Conservation (phyloP, 2,113 vertebrate genomes). For the Forbesichthys papilliferus region DNA sequence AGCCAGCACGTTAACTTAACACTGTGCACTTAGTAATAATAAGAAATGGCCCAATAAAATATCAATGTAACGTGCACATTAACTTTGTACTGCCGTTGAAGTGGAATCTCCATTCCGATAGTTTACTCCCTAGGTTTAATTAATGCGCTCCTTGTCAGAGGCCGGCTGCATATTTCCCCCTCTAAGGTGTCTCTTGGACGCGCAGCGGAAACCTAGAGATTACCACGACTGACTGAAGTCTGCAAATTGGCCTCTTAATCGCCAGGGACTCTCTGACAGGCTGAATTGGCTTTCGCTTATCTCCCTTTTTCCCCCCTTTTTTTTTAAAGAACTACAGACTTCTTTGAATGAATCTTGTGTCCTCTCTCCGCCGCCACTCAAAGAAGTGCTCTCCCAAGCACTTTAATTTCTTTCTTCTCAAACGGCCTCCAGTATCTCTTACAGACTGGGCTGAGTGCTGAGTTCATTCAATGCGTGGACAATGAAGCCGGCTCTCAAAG, state of each 20-base stretch:
- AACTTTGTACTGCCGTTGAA: too few species aligned
- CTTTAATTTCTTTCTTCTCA: constrained; percentile 38
- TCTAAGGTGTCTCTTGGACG: constrained; percentile 1
- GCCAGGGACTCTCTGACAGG: constrained; percentile 27
- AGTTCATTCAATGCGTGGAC: constrained; percentile 40
- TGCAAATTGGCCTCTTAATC: constrained; percentile 49
- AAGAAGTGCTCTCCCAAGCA: constrained; percentile 48
- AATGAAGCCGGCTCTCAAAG: constrained; percentile 18
- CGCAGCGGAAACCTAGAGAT: background rate
- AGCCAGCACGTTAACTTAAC: too few species aligned
- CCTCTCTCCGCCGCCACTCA: constrained; percentile 37
- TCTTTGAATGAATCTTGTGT: constrained; percentile 43
- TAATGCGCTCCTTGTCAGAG: background rate
- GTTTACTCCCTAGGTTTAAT: background rate
- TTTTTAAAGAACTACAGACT: constrained; percentile 8
- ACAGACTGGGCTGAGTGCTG: constrained; percentile 22
- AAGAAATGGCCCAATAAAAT: too few species aligned
- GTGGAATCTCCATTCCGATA: too few species aligned
- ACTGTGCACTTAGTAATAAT: too few species aligned
- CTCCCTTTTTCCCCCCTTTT: background rate
- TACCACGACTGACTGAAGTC: constrained; percentile 31
- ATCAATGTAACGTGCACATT: too few species aligned
- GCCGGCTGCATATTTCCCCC: background rate
- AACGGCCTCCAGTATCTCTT: constrained; percentile 21
- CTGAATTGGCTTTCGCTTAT: constrained; percentile 49